phyloP scores from a whole-genome alignment of 2,888 invertebrate species.

The Tromatobia lineatoria region DNA sequence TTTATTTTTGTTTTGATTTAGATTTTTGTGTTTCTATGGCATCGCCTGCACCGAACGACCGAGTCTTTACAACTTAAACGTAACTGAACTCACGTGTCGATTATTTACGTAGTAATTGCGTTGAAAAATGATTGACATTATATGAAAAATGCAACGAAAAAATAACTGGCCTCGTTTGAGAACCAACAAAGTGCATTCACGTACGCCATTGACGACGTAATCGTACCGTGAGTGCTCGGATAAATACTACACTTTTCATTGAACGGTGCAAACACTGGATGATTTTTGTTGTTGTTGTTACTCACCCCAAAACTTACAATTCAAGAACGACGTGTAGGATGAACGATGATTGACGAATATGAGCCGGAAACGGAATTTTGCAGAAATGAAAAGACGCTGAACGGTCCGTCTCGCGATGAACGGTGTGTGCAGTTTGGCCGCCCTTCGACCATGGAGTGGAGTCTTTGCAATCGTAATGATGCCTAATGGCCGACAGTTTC shows the following conservation, averaged over 20 bases:
- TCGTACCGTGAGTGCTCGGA: slow-evolving; percentile 10
- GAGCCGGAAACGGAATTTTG: slow-evolving; percentile 48
- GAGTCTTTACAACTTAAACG: slow-evolving; percentile 5
- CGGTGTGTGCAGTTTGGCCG: slow-evolving; percentile 31
- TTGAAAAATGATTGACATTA: not conserved
- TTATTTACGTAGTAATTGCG: not conserved
- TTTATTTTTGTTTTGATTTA: not conserved
- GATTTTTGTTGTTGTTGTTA: slow-evolving; percentile 18
- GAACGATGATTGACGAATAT: slow-evolving; percentile 31
- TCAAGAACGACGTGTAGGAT: slow-evolving; percentile 41
- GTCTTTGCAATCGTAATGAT: slow-evolving; percentile 37
- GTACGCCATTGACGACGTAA: slow-evolving; percentile 55
- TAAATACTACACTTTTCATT: slow-evolving; percentile 31
- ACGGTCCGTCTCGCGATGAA: slow-evolving; percentile 47
- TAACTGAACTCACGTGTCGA: not conserved
- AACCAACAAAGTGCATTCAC: slow-evolving; percentile 15
- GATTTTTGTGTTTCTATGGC: not conserved
- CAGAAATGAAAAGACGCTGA: slow-evolving; percentile 42
- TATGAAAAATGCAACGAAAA: not conserved
- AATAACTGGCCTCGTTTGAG: not conserved
- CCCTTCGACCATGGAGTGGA: slow-evolving; percentile 22
- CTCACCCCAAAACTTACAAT: slow-evolving; percentile 57
- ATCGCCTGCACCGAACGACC: slow-evolving; percentile 40
- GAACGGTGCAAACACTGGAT: slow-evolving; percentile 49
- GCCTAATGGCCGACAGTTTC: slow-evolving; percentile 45